Base-by-base conservation (phyloP, 1,140 invertebrate species). In the Lordiphosa mommai region DNA sequence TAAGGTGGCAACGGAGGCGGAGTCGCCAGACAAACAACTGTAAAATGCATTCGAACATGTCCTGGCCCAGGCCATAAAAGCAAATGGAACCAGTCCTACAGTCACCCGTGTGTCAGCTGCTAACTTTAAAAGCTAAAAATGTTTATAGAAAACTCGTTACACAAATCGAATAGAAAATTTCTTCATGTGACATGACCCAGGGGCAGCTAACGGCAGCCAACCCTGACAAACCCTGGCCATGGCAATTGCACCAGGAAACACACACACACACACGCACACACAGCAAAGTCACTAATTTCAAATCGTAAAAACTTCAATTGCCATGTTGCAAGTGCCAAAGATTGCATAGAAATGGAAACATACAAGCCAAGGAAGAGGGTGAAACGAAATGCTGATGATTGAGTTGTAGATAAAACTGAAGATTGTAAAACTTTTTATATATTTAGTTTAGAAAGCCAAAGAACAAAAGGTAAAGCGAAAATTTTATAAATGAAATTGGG, bases 121-220 rank as follows among this genome's bases (percentile, higher is more conserved):
- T 72, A 84, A 82, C 77, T 82, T 82, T 77, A 65, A 82, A 76
- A 84, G 76, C 67, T 66, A 44, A 72, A 84, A 82, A 82, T 82
- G 77, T 84, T 76, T 84, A 82, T 84, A 82, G 77, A 72, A 82
- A 82, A 84, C 77, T 82, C 72, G 77, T 82, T 82, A 77, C 66
- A 84, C 77, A 82, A 82, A 82, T 82, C 72, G 72, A 82, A 84
- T 84, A 72, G 72, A 84, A 84, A 63, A 76, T 69, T 67, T 70
- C 58, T 37, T 52, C 32, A 10, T 23, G 47, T 32, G 53, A 55
- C 33, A 55, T 59, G 17, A 32, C 67, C 48, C 13, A 40, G 53
- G 68, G 64, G 36, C 59, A 49, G 14, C 23, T 3, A 34, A 3
- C 7, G 17, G 8, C 4, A 38, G 38, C 51, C 20, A 23, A 23